Conservation (phyloP, 2,888 invertebrate species). For the Sipha maydis region DNA sequence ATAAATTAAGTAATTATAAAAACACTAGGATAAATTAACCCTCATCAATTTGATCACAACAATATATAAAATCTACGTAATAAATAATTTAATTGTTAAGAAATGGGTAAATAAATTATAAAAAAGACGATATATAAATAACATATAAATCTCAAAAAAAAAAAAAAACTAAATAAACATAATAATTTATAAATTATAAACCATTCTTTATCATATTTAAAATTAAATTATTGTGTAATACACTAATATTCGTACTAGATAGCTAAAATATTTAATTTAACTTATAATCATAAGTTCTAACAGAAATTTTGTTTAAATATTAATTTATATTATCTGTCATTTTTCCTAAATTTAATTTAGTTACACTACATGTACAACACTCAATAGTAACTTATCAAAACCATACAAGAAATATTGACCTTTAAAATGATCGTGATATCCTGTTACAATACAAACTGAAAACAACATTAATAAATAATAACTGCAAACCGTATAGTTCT, state of each 20-base stretch:
- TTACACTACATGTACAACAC: not conserved
- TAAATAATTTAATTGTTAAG: not conserved
- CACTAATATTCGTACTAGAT: not conserved
- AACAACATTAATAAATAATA: not conserved
- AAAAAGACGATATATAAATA: not conserved
- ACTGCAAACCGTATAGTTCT: not conserved
- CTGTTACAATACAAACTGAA: slow-evolving; percentile 16
- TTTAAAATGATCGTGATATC: not conserved
- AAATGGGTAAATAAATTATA: not conserved
- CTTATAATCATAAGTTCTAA: not conserved
- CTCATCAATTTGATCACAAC: not conserved
- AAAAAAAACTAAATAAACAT: not conserved
- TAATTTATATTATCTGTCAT: slow-evolving; percentile 18
- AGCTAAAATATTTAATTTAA: not conserved
- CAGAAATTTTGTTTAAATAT: slow-evolving; percentile 10
- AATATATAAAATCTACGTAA: not conserved
- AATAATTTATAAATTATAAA: not conserved
- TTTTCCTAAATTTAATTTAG: not conserved
- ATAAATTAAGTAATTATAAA: not conserved
- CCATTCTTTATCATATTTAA: not conserved
- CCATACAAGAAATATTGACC: slow-evolving; percentile 14
- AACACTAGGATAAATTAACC: not conserved
- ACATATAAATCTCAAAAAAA: not conserved
- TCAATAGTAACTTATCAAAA: not conserved
- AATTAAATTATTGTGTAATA: not conserved